These are phyloP conservation scores for Steatornis caripensis DNA, from an alignment of 2,113 vertebrate genomes.

Conservation along the genomic window DNA sequence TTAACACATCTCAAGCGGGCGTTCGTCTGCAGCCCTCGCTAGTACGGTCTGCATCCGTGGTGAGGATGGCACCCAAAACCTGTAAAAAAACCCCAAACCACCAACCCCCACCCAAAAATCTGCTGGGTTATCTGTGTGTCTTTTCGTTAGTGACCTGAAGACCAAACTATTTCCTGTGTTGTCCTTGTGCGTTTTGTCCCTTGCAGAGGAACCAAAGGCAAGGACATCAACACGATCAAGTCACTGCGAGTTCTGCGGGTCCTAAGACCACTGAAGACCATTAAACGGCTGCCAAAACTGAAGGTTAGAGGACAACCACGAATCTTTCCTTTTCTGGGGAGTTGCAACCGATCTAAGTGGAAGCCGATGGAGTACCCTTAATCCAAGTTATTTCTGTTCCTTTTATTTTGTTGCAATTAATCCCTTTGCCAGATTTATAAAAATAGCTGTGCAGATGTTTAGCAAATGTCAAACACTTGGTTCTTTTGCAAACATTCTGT, in stretches of 20 bases:
- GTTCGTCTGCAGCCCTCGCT: not conserved
- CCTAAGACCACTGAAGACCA: slow-evolving; percentile 92
- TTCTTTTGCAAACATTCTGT: not conserved
- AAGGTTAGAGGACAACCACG: slow-evolving; percentile 77
- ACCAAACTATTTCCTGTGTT: not conserved
- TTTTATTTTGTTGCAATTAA: not conserved
- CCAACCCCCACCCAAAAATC: not conserved
- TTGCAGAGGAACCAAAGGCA: slow-evolving; percentile 93
- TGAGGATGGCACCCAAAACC: not conserved
- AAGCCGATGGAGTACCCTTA: not conserved
- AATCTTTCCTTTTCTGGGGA: not conserved
- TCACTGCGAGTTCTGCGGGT: slow-evolving; percentile 92
- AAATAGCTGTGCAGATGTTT: not conserved
- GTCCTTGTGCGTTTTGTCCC: slow-evolving; percentile 62
- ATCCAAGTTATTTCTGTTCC: not conserved
- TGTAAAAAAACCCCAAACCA: not conserved
- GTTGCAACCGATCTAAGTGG: not conserved
- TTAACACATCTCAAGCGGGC: fast-evolving
- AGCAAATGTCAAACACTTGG: not conserved
- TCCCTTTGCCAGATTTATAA: not conserved
- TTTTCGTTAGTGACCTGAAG: not conserved
- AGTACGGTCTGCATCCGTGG: not conserved
- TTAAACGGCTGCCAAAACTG: slow-evolving; percentile 92
- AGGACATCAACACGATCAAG: slow-evolving; percentile 98
- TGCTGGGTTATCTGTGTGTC: not conserved